Percentiles rank a stretch among this genome's conserved stretches.
Evolutionary conservation across 2,113 vertebrate species (phyloP).

Genomic region (Pavo muticus): DNA sequence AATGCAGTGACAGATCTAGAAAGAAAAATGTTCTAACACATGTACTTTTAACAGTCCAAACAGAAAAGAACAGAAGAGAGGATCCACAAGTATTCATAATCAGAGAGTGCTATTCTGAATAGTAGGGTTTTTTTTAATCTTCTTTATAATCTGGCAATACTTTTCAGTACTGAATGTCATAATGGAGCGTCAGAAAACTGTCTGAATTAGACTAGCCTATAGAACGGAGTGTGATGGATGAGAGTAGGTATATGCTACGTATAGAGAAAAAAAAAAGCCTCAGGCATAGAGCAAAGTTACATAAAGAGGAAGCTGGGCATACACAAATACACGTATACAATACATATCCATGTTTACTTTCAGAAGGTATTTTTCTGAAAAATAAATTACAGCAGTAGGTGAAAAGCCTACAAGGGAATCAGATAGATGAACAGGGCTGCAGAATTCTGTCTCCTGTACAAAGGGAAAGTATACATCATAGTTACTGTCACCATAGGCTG

Average conservation of each 20-base stretch:
- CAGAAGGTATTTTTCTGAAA: slow-evolving; percentile 46
- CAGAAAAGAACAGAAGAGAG: neutral
- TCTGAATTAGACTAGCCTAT: neutral
- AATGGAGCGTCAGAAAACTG: neutral
- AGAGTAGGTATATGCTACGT: neutral
- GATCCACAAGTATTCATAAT: neutral
- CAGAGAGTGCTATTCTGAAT: neutral
- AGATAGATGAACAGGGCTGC: slow-evolving; percentile 34
- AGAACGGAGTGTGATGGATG: neutral
- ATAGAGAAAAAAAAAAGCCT: slow-evolving; percentile 13
- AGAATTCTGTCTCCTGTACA: slow-evolving; percentile 48
- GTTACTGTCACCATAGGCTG: slow-evolving; percentile 57
- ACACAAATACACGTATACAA: neutral
- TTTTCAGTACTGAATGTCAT: neutral
- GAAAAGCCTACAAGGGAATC: slow-evolving; percentile 62
- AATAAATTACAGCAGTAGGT: slow-evolving; percentile 57
- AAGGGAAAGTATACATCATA: slow-evolving; percentile 59
- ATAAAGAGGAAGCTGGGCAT: neutral
- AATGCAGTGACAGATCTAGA: neutral
- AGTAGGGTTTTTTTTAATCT: neutral
- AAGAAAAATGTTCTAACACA: neutral
- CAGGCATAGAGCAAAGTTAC: neutral
- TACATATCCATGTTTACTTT: slow-evolving; percentile 10
- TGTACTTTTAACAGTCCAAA: neutral
- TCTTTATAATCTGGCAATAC: neutral